Percentiles rank a stretch among this genome's conserved stretches.
Conservation (phyloP, 2,888 invertebrate species). For the Cenopis cana region DNA sequence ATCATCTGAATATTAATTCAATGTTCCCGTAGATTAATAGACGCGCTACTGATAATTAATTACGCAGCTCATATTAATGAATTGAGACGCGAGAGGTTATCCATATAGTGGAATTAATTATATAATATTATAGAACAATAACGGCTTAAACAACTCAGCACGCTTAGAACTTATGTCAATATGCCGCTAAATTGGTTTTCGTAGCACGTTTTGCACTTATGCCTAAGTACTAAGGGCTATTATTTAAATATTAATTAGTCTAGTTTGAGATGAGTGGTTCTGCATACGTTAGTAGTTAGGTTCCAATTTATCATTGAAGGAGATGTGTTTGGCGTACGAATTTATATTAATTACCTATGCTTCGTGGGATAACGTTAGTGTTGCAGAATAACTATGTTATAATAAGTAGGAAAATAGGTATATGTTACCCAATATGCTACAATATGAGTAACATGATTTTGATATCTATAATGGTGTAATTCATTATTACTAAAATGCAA, state of each 20-base stretch:
- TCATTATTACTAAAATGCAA: too few relatives aligned
- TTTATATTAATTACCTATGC: constrained; percentile 34
- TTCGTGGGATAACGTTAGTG: constrained; percentile 13
- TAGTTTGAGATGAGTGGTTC: constrained; percentile 41
- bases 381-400: constrained; percentile 9
- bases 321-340: constrained; percentile 35
- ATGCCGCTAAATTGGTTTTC: not conserved
- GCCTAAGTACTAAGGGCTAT: constrained; percentile 28
- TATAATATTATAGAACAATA: constrained; percentile 1
- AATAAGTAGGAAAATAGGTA: not conserved
- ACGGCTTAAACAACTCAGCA: constrained; percentile 7
- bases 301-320: constrained; percentile 38
- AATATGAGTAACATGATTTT: not conserved
- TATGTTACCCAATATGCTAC: not conserved
- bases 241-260: constrained; percentile 41
- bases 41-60: constrained; percentile 49
- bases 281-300: constrained; percentile 35
- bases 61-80: constrained; percentile 49
- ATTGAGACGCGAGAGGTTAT: constrained; percentile 47
- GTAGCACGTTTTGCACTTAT: constrained; percentile 29
- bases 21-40: constrained; percentile 37
- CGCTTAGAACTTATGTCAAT: constrained; percentile 3
- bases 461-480: too few relatives aligned
- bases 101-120: constrained; percentile 31
- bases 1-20: constrained; percentile 1